phyloP scores from a whole-genome alignment of 1,140 invertebrate species.

The Ceratina japonica region DNA sequence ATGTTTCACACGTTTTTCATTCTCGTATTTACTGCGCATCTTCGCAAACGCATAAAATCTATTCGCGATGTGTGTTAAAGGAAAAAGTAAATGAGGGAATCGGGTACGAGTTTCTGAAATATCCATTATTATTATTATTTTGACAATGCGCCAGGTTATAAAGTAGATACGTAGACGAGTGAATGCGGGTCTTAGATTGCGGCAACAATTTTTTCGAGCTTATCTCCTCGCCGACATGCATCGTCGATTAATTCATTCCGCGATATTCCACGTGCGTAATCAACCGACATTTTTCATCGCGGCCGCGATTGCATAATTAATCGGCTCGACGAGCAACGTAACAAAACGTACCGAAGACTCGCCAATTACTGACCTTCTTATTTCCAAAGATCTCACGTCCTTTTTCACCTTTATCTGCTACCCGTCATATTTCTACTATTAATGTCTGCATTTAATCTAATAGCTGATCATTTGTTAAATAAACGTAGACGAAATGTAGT shows the following conservation, averaged over 20 bases:
- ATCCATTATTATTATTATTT: no score
- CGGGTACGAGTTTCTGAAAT: no score
- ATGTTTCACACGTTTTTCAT: no score
- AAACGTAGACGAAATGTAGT: no score
- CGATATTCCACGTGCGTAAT: slow-evolving; percentile 12
- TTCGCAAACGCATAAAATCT: no score
- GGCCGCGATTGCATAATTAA: slow-evolving; percentile 36
- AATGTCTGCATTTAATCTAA: slow-evolving; percentile 20
- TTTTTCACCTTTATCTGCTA: background rate
- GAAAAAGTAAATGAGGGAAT: no score
- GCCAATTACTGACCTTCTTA: slow-evolving; percentile 28
- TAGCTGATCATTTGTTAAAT: background rate
- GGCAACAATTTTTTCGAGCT: background rate
- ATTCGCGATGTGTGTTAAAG: no score
- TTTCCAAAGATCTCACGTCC: background rate
- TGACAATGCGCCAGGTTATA: no score
- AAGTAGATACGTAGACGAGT: no score
- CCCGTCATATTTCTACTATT: background rate
- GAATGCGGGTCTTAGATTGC: background rate
- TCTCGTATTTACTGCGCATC: no score
- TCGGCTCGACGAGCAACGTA: slow-evolving; percentile 7
- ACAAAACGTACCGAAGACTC: slow-evolving; percentile 5
- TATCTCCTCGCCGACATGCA: background rate
- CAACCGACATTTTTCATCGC: slow-evolving; percentile 7
- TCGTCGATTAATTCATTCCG: slow-evolving; percentile 30